Conservation (phyloP, 2,888 invertebrate genomes). For the Fragum sueziense region DNA sequence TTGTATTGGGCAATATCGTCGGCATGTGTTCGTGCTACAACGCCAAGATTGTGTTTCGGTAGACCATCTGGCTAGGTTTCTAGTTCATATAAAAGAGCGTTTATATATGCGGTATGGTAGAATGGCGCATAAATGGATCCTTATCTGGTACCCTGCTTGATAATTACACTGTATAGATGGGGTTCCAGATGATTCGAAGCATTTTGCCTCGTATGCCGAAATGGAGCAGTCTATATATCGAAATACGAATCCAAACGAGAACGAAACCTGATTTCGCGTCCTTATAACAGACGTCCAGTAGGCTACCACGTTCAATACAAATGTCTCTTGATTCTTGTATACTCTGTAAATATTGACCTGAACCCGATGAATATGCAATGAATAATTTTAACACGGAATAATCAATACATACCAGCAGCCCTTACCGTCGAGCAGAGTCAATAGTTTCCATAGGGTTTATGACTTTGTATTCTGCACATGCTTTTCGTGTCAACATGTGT, state of each 20-base stretch:
- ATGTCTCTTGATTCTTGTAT: neutral
- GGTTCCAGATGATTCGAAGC: neutral
- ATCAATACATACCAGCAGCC: too few species aligned
- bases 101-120: slow-evolving; percentile 17
- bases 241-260: slow-evolving; percentile 8
- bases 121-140: slow-evolving; percentile 24
- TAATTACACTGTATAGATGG: neutral
- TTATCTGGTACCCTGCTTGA: slow-evolving; percentile 21
- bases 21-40: slow-evolving; percentile 25
- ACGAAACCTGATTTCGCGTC: slow-evolving; percentile 23
- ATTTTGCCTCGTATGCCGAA: neutral
- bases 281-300: slow-evolving; percentile 1
- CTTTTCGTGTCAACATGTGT: too few species aligned
- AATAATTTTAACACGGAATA: too few species aligned
- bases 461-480: too few species aligned
- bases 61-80: slow-evolving; percentile 5
- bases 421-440: too few species aligned
- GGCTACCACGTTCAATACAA: neutral
- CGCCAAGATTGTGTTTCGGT: neutral
- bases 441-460: too few species aligned
- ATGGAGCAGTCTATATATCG: slow-evolving; percentile 10
- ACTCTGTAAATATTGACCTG: too few species aligned
- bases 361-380: too few species aligned
- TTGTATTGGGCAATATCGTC: slow-evolving; percentile 21
- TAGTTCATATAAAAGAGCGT: slow-evolving; percentile 14